phyloP scores from a whole-genome alignment of 2,797 vertebrate species.

The Anguilla pacifica region DNA sequence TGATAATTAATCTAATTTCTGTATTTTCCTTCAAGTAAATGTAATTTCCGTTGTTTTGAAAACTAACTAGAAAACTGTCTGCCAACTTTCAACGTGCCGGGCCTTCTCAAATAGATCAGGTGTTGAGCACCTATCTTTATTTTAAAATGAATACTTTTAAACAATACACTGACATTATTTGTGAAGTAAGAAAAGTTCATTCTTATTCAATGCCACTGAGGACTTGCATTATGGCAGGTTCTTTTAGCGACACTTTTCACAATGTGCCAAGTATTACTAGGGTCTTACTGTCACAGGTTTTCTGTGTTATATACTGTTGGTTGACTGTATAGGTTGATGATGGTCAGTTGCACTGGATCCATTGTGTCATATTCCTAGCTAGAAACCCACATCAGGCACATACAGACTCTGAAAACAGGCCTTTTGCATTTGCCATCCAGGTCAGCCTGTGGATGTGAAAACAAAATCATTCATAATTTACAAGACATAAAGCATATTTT shows the following conservation, averaged over 20 bases:
- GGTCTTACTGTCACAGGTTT: conserved; percentile 65
- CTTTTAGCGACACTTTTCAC: conserved; percentile 48
- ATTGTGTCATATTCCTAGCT: conserved; percentile 37
- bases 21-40: neutral
- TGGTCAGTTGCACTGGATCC: conserved; percentile 1
- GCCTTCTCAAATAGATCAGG: neutral
- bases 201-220: neutral
- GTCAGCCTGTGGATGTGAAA: conserved; percentile 43
- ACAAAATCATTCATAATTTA: conserved; percentile 57
- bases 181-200: neutral
- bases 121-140: neutral
- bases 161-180: neutral
- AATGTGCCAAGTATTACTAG: conserved; percentile 66
- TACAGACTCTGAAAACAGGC: conserved; percentile 39
- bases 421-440: conserved; percentile 61
- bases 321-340: conserved; percentile 43
- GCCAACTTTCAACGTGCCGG: neutral
- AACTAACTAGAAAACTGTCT: neutral
- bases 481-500: conserved; percentile 47
- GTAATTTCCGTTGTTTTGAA: neutral
- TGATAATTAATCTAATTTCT: neutral
- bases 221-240: neutral
- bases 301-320: conserved; percentile 50
- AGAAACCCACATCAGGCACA: conserved; percentile 42
- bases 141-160: neutral